Evolutionary conservation across 2,888 invertebrate species (phyloP), one percentile per base, ranked within the genome.

Genomic region (Drosophila neutralis): DNA sequence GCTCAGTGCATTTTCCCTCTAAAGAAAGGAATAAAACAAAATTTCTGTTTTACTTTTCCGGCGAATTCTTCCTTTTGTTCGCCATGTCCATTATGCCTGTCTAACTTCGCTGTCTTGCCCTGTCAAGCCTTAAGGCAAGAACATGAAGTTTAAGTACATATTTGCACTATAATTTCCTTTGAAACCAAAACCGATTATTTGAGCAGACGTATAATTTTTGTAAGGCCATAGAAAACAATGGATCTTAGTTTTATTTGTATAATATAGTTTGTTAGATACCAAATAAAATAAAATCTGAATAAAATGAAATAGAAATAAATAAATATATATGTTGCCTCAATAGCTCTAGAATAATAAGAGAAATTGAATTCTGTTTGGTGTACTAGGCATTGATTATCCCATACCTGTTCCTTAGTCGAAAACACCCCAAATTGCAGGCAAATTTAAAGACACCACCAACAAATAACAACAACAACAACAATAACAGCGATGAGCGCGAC

Each of bases 371-470:
- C 40, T 33, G 38, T 53, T 51, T 59, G 31, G 66, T 67, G 72
- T 59, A 48, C 69, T 87, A 76, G 40, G 52, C 78, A 84, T 84
- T 84, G 84, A 84, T 84, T 84, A 84, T 82, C 84, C 83, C 84
- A 84, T 84, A 84, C 84, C 87, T 84, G 83, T 78, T 49, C 67
- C 51, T 31, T n/a, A 49, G 64, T 49, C 64, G 60, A 84, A 84
- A 83, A 87, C 83, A 84, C 84, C 84, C 84, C 85, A 82, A 87
- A 82, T 69, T 62, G 73, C 73, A 75, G 78, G 71, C 75, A 69
- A 80, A 75, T 83, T 87, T 57, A 73, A 78, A 82, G 82, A 78
- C 78, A 78, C 78, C 78, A 79, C 78, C 77, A 73, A 70, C 31
- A 71, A 77, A 80, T 66, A 71, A 72, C 64, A 64, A 67, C 48